Base-by-base conservation (phyloP, 2,888 invertebrate species). In the Oligia latruncula region DNA sequence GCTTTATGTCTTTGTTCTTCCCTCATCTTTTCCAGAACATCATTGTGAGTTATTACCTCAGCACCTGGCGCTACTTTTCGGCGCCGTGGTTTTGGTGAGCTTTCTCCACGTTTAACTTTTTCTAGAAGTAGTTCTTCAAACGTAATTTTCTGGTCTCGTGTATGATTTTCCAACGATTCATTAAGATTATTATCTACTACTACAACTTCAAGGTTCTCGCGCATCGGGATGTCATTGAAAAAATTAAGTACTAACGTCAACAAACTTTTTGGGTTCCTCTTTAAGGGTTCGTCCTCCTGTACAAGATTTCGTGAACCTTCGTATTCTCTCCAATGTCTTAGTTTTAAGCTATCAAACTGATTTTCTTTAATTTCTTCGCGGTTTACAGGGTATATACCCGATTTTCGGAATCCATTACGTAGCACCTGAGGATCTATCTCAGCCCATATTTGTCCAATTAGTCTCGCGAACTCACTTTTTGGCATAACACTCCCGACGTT, bases 381-480 rank as follows among this genome's bases (percentile, higher is more conserved):
- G 46, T 74, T 74, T 20, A 67, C 13, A 13, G 74, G 35, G 43
- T 67, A 67, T 29, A 67, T 67, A 35, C 66, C 66, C 6, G 55
- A 20, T n/a, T 67, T 67, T 55, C 29, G n/a, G n/a, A 74, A 67
- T 29, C 66, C 55, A 65, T 65, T 65, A 40, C 40, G 9, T n/a
- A 52, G 46, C n/a, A 74, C 66, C 43, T 66, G 17, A 55, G 66
- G 55, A 74, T 74, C 52, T 55, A 74, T 68, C 60, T 68, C 2
- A 17, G 70, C 11, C 70, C 70, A 76, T 46, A 70, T 11, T 23
- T 23, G 8, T n/a, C 70, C 70, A 64, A 76, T 62, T 8, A 76
- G 6, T 52, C 20, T 70, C 9, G 76, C 60, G 9, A 60, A 60
- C 60, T 23, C 23, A 58, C 60, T 60, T 60, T 55, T 55, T 20